A percentile compares a stretch with the other conserved stretches of the same genome.
These are phyloP conservation scores for Bolinopsis microptera DNA, from an alignment of 37 sponge, comb jelly and placozoan genomes.

Conservation along the genomic window DNA sequence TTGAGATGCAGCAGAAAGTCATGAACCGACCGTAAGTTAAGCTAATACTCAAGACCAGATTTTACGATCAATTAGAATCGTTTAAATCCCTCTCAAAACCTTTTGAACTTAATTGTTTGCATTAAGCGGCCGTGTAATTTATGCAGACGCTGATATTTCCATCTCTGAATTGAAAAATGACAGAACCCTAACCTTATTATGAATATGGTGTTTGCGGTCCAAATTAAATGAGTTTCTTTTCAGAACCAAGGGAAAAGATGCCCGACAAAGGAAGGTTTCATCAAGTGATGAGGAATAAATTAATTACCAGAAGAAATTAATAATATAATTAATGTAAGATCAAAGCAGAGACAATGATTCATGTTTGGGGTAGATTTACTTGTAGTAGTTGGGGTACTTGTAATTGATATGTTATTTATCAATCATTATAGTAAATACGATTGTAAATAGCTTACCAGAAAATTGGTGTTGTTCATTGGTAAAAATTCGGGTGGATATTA, in stretches of 20 bases:
- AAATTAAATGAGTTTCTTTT: not conserved
- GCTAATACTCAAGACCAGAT: too few relatives aligned
- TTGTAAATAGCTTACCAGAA: not conserved
- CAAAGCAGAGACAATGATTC: not conserved
- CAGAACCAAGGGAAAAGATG: constrained; percentile 34
- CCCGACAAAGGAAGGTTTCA: not conserved
- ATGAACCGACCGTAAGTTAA: constrained; percentile 46
- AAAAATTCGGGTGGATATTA: too few relatives aligned
- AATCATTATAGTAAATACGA: not conserved
- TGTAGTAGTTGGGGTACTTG: not conserved
- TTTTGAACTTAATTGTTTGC: too few relatives aligned
- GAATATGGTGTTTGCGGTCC: not conserved
- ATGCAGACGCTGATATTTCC: too few relatives aligned
- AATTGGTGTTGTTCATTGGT: not conserved
- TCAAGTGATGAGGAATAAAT: constrained; percentile 4
- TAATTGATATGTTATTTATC: not conserved
- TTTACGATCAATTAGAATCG: too few relatives aligned
- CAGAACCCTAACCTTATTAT: not conserved
- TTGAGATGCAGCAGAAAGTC: not conserved
- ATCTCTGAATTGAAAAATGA: not conserved
- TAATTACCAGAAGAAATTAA: not conserved
- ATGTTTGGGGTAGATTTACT: not conserved
- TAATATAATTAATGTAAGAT: not conserved
- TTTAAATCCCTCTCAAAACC: too few relatives aligned
- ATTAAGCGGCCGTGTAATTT: too few relatives aligned